Evolutionary conservation across 2,113 vertebrate genomes (phyloP).

Genomic region (Poecilia latipinna): DNA sequence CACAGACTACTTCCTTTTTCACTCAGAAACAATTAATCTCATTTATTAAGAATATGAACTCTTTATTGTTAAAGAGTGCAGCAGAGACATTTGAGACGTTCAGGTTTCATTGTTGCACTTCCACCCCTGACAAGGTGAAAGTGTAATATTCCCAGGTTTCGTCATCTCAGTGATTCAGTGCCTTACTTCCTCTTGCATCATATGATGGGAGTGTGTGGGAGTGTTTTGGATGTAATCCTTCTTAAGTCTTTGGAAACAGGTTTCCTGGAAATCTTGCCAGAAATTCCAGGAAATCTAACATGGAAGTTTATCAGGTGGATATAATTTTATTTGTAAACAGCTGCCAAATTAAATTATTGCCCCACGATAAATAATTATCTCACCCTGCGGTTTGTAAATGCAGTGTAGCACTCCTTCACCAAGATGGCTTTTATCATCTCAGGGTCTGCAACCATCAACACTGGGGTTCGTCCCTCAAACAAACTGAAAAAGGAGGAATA

Average conservation of each 20-base stretch:
- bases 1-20: not conserved
- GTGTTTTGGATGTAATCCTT: not conserved
- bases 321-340: too few relatives aligned
- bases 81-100: too few relatives aligned
- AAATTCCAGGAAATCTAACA: not conserved
- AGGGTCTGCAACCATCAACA: constrained; percentile 76
- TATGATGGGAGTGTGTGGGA: not conserved
- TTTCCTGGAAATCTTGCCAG: not conserved
- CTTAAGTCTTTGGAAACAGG: not conserved
- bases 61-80: too few relatives aligned
- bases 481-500: constrained; percentile 60
- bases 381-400: constrained; percentile 82
- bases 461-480: constrained; percentile 78
- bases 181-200: too few relatives aligned
- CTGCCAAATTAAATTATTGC: too few relatives aligned
- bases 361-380: constrained; percentile 7
- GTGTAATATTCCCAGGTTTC: not conserved
- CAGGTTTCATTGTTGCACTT: not conserved
- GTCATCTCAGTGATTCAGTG: not conserved
- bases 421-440: constrained; percentile 79
- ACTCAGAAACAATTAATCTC: too few relatives aligned
- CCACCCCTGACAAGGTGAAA: too few relatives aligned
- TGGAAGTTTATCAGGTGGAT: too few relatives aligned
- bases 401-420: constrained; percentile 83
- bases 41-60: too few relatives aligned